Evolutionary conservation across 2,888 invertebrate genomes (phyloP), one percentile per base, ranked within the genome.

Genomic region (Eupithecia pulchellata): DNA sequence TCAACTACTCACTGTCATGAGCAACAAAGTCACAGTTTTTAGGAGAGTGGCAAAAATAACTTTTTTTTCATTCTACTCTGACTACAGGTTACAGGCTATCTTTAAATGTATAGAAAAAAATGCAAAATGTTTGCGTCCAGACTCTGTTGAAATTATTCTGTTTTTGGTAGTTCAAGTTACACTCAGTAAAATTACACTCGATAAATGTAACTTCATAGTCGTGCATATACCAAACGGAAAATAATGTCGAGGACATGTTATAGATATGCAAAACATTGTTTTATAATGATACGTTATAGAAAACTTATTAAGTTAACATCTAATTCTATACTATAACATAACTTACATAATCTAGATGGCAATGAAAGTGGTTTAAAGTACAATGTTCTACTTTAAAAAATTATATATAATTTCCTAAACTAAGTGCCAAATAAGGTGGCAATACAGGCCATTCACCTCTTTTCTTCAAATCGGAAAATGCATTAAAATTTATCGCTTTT

Each of bases 331-430:
- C n/a, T 8, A 20, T 47, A 25, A 13, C 11, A 25, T 52, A 52
- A 52, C 25, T 25, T 47, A 13, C 11, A 25, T 52, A 52, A 52
- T 52, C 52, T 47, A 47, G 42, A 52, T 52, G 52, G 52, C 52
- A 52, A 52, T 52, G 52, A 52, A 52, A 52, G 52, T 52, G 52
- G 25, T 52, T 52, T 52, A 52, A 25, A 25, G 52, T 47, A 52
- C 20, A 52, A 52, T 52, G 25, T 52, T 52, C 25, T 11, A 25
- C 20, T 4, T 11, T 52, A 52, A 47, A 13, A 52, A 25, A 25
- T n/a, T n/a, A n/a, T n/a, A n/a, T n/a, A n/a, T n/a, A n/a, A 52
- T 25, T 52, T 25, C 13, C 25, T 52, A 13, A 25, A 25, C n/a
- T n/a, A n/a, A n/a, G n/a, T n/a, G n/a, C n/a, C n/a, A n/a, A n/a